phyloP scores from a whole-genome alignment of 2,797 vertebrate species.

The Sphenodon punctatus region DNA sequence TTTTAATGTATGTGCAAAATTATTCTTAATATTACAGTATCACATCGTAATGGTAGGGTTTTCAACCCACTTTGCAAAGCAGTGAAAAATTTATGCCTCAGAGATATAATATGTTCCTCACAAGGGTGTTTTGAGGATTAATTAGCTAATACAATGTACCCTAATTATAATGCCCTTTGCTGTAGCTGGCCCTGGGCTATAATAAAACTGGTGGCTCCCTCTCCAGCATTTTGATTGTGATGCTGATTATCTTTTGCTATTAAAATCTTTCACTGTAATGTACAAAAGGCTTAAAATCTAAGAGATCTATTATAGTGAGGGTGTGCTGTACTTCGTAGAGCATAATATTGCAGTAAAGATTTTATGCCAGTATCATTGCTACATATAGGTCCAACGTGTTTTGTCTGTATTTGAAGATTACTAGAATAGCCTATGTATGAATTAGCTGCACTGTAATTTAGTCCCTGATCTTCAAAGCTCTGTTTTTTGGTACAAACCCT shows the following conservation, averaged over 20 bases:
- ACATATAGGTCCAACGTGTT: not conserved
- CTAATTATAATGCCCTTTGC: too few species aligned
- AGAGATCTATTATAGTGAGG: not conserved
- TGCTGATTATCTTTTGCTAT: too few species aligned
- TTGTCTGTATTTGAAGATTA: not conserved
- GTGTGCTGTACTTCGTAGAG: not conserved
- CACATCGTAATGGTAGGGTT: not conserved
- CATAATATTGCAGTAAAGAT: not conserved
- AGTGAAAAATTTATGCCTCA: not conserved
- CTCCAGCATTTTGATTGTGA: too few species aligned
- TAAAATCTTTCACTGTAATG: too few species aligned
- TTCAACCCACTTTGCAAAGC: accelerated
- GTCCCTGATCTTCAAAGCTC: too few species aligned
- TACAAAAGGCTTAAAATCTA: too few species aligned
- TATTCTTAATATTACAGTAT: not conserved
- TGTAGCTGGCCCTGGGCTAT: too few species aligned
- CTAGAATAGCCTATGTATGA: not conserved
- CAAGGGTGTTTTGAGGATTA: not conserved
- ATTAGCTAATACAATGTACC: not conserved
- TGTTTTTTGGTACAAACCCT: too few species aligned
- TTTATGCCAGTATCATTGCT: not conserved
- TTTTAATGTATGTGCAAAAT: accelerated
- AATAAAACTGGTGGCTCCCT: too few species aligned
- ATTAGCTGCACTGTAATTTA: too few species aligned
- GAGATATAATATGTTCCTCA: not conserved